These are phyloP conservation scores for Casuarius casuarius DNA, from an alignment of 2,113 vertebrate species.

Conservation along the genomic window DNA sequence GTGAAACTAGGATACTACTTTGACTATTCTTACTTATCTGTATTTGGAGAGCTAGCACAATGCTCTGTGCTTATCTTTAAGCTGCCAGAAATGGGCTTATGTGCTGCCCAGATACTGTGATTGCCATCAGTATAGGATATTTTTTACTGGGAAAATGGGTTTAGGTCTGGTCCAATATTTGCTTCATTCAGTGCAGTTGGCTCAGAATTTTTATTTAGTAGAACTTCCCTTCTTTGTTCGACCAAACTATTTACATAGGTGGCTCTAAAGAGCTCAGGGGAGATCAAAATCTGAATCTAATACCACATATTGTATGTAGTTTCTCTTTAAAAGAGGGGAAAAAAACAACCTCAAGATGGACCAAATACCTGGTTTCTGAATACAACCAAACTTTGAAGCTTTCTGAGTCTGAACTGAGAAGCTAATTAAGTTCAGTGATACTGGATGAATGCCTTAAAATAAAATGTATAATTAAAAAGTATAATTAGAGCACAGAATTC, in stretches of 20 bases:
- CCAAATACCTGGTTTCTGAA: constrained; percentile 11
- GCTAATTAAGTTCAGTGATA: background rate
- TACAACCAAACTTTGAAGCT: background rate
- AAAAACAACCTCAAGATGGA: background rate
- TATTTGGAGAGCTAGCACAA: background rate
- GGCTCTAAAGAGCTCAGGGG: background rate
- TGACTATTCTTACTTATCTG: background rate
- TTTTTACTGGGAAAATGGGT: background rate
- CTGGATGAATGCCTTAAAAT: background rate
- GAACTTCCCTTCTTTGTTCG: constrained; percentile 56
- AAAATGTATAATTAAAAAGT: background rate
- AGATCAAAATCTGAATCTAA: constrained; percentile 2
- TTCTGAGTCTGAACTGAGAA: background rate
- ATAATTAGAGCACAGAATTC: background rate
- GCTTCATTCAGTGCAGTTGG: constrained; percentile 14
- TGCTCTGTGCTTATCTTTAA: background rate
- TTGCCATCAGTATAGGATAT: background rate
- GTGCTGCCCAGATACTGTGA: background rate
- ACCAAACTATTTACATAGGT: constrained; percentile 22
- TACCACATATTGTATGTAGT: background rate
- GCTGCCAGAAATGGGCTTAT: background rate
- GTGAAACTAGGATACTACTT: background rate
- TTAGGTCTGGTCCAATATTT: constrained; percentile 28
- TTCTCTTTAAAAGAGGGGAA: background rate
- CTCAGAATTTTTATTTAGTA: constrained; percentile 36